Evolutionary conservation across 2,113 vertebrate genomes (phyloP), one percentile per base, ranked within the genome.

Genomic region (Grantiella picta): DNA sequence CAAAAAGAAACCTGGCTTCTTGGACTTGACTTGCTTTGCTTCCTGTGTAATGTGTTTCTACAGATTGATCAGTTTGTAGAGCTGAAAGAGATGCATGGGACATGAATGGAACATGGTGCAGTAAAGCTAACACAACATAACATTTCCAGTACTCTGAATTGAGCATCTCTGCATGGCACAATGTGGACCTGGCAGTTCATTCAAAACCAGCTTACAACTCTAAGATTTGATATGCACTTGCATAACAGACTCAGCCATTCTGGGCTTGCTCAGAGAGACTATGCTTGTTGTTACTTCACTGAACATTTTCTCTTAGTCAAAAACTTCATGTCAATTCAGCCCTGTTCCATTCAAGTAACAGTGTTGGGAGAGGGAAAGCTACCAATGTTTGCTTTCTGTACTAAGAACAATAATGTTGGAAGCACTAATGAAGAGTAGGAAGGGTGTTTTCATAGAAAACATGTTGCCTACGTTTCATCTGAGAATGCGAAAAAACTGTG

Each of bases 371-470:
- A 93, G 61, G 81, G 78, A 89, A 89, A 86, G 27, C 83, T 95
- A 95, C 69, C 61, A 86, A 65, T 95, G 78, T 96, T 96, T 96
- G 84, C 75, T 87, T 95, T 89, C 79, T 91, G 27, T 93, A 82
- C 19, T 19, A 45, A 65, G 63, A 95, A 71, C 90, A 96, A 91
- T 87, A 79, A 89, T 72, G 50, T 79, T 95, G 89, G 73, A 95
- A 95, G 83, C 69, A 50, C 65, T 91, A 60, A 86, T 53, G 91
- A 87, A 73, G 91, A 87, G 82, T 85, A 79, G 59, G 87, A 96
- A 87, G 87, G 35, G 27, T 96, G 89, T 90, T 97, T 92, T 89
- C 90, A 49, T 59, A 61, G 81, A 91, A 89, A 95, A 84, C 86
- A 92, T 71, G 78, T 94, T 95, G 81, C 78, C 91, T 97, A 40